phyloP scores from a whole-genome alignment of 2,113 vertebrate species.

The Amphiprion percula region DNA sequence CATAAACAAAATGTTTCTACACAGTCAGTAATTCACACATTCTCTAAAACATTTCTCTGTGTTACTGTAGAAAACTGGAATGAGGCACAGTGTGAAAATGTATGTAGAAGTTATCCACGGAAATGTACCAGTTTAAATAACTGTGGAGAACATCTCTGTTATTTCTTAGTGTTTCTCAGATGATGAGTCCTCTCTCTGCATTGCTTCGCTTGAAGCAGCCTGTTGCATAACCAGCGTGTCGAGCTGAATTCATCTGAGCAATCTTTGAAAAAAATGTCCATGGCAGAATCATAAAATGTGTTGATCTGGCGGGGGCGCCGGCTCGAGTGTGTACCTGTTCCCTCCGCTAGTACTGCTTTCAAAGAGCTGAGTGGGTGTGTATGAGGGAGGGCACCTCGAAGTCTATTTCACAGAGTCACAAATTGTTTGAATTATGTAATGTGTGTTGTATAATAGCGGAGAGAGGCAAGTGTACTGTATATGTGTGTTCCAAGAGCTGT shows the following conservation, averaged over 20 bases:
- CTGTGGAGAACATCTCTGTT: neutral
- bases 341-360: conserved; percentile 53
- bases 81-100: neutral
- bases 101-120: neutral
- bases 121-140: conserved; percentile 6
- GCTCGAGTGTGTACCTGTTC: conserved; percentile 60
- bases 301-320: conserved; percentile 34
- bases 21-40: neutral
- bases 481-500: conserved; percentile 31
- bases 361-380: conserved; percentile 69
- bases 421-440: conserved; percentile 68
- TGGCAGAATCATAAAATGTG: conserved; percentile 28
- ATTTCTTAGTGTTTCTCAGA: conserved; percentile 19
- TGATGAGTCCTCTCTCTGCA: conserved; percentile 1
- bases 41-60: neutral
- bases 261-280: conserved; percentile 24
- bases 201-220: conserved; percentile 41
- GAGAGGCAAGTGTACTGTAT: conserved; percentile 19
- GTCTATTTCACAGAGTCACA: conserved; percentile 57
- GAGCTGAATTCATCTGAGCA: conserved; percentile 51
- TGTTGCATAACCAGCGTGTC: conserved; percentile 70
- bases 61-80: conserved; percentile 4
- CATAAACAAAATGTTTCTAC: neutral
- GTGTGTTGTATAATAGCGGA: conserved; percentile 59
- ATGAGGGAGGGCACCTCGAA: conserved; percentile 51